Base-by-base conservation (phyloP, 2,888 invertebrate species). In the Romanomermis culicivorax region DNA sequence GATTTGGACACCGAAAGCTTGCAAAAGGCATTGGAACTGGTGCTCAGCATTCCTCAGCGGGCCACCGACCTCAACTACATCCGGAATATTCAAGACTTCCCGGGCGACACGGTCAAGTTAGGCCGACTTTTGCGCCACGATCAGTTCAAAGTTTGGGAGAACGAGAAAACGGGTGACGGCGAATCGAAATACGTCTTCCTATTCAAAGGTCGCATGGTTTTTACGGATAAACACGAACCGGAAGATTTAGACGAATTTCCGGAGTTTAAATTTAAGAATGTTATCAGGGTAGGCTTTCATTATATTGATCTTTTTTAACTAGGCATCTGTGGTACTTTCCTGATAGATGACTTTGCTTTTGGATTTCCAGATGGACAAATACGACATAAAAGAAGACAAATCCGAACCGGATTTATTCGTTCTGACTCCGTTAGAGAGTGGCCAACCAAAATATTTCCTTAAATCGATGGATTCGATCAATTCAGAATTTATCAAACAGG, bases 1-100 rank as follows among this genome's bases (percentile, higher is more conserved):
- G 82, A 82, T 65, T 85, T 86, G 76, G 83, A 85, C 75, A 82
- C 82, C 71, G 78, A 79, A 66, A 84, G 87, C 71, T 80, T 89
- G 67, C 84, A 86, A 72, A 83, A 83, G 70, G 87, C 87, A 60
- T 77, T 87, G 69, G 87, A 89, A 77, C 83, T 93, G 77, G 85
- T 91, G 80, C 81, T 85, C 67, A 82, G 83, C 63, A 82, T 91
- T 68, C 87, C 87, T 53, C 85, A 83, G 70, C 77, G 85, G 68
- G 85, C 87, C 57, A 82, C 83, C 61, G 87, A 93, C 73, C 82
- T 85, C 68, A 83, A 84, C 72, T 85, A 85, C 71, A 81, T 86
- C 62, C 80, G 82, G 65, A 85, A 82, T 72, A 85, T 93, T 75
- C 85, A 87, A 75, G 88, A 84, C 49, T 89, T 82, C 72, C 81